phyloP scores from a whole-genome alignment of 1,140 invertebrate species.

The Thaumetopoea pityocampa region DNA sequence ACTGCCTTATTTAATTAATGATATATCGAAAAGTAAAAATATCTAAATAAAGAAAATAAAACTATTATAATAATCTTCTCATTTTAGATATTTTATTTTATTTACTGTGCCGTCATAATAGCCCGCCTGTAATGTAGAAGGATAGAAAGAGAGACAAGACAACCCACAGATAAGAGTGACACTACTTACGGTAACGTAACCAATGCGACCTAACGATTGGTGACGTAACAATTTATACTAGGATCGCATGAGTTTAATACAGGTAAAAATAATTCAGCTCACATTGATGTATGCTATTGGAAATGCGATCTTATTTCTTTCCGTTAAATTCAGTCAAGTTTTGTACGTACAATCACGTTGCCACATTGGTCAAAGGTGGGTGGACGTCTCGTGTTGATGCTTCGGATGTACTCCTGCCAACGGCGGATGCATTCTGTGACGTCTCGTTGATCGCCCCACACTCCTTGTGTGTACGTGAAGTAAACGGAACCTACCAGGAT shows the following conservation, averaged over 20 bases:
- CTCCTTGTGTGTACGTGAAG: conserved; percentile 64
- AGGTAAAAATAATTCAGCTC: conserved; percentile 12
- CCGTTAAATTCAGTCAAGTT: background rate
- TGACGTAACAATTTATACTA: conserved; percentile 55
- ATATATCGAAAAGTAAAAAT: too few relatives aligned
- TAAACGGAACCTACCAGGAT: conserved; percentile 59
- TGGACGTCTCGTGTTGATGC: conserved; percentile 57
- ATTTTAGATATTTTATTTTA: too few relatives aligned
- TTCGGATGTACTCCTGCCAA: conserved; percentile 59
- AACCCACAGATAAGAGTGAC: too few relatives aligned
- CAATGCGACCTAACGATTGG: conserved; percentile 34
- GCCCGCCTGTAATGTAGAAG: too few relatives aligned
- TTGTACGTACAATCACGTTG: conserved; percentile 52
- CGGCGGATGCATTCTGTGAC: conserved; percentile 56
- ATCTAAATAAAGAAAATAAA: too few relatives aligned
- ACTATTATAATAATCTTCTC: too few relatives aligned
- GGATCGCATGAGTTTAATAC: conserved; percentile 29
- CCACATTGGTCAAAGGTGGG: conserved; percentile 55
- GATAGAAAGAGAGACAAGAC: too few relatives aligned
- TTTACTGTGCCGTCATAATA: too few relatives aligned
- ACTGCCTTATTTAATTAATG: too few relatives aligned
- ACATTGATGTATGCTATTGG: too few relatives aligned
- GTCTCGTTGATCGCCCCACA: conserved; percentile 66
- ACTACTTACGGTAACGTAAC: too few relatives aligned
- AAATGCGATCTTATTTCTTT: background rate